Conservation (phyloP, 2,888 invertebrate species). For the Leucophora obtusa region DNA sequence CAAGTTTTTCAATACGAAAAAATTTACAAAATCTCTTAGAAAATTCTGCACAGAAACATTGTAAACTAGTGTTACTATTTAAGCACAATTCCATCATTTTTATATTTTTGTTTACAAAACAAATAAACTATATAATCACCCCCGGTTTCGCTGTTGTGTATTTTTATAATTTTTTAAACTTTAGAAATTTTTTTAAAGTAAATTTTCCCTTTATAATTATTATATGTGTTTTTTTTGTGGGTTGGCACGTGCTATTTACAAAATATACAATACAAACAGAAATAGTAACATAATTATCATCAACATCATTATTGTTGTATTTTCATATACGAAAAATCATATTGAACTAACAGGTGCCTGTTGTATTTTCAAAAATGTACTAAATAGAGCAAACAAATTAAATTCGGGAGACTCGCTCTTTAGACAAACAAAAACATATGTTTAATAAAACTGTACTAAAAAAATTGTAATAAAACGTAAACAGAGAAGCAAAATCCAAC, state of each 20-base stretch:
- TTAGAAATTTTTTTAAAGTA: not conserved
- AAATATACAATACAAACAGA: conserved; percentile 20
- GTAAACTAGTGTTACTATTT: too few species aligned
- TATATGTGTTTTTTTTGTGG: conserved; percentile 10
- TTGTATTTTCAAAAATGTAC: conserved; percentile 49
- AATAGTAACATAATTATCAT: conserved; percentile 18
- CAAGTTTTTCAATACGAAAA: too few species aligned
- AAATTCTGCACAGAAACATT: too few species aligned
- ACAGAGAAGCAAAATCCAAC: conserved; percentile 45
- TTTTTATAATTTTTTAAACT: not conserved
- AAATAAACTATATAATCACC: not conserved
- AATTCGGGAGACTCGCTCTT: too few species aligned
- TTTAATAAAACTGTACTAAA: not conserved
- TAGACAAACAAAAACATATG: not conserved
- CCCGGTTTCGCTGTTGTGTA: not conserved
- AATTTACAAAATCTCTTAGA: too few species aligned
- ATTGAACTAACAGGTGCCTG: conserved; percentile 68
- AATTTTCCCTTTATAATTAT: conserved; percentile 26
- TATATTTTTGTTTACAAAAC: too few species aligned
- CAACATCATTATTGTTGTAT: conserved; percentile 4
- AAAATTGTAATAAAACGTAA: conserved; percentile 31
- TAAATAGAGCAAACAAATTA: conserved; percentile 36
- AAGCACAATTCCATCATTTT: too few species aligned
- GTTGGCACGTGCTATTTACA: conserved; percentile 4
- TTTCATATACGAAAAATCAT: conserved; percentile 26